Evolutionary conservation across 2,888 invertebrate genomes (phyloP).

Genomic region (Tromatobia lineatoria): DNA sequence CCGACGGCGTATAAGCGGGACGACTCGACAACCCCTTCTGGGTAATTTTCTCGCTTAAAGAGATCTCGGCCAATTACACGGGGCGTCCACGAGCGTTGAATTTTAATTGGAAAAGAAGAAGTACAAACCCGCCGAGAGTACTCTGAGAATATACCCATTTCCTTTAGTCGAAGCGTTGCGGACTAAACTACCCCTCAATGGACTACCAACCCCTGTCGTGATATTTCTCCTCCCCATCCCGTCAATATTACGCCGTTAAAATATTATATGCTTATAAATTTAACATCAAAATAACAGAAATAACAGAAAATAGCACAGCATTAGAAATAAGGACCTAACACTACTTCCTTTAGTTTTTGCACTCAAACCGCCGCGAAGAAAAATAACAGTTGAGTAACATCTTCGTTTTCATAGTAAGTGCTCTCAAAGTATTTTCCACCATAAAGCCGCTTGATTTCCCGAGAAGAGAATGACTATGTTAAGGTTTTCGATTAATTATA

Average conservation of each 20-base stretch:
- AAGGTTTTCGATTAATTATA: constrained; percentile 77
- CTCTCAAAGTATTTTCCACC: constrained; percentile 24
- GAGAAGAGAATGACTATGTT: constrained; percentile 61
- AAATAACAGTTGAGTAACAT: constrained; percentile 34
- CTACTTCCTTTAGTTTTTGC: no score
- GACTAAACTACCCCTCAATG: constrained; percentile 55
- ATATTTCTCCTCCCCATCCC: constrained; percentile 3
- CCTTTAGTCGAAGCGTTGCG: constrained; percentile 5
- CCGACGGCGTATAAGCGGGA: constrained; percentile 38
- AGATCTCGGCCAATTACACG: constrained; percentile 84
- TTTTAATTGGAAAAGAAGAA: constrained; percentile 84
- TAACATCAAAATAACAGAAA: no score
- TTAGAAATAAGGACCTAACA: no score
- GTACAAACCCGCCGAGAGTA: constrained; percentile 68
- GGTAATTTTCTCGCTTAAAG: constrained; percentile 85
- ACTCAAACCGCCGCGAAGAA: constrained; percentile 28
- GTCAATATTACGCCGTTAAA: neutral
- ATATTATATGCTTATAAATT: no score
- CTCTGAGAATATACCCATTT: constrained; percentile 35
- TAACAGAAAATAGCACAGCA: no score
- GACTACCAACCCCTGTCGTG: constrained; percentile 33
- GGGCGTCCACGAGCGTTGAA: constrained; percentile 83
- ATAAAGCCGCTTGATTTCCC: constrained; percentile 15
- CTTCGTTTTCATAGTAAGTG: constrained; percentile 36
- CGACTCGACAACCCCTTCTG: constrained; percentile 81